Conservation (phyloP, 2,888 invertebrate species). For the Branchellion lobata region DNA sequence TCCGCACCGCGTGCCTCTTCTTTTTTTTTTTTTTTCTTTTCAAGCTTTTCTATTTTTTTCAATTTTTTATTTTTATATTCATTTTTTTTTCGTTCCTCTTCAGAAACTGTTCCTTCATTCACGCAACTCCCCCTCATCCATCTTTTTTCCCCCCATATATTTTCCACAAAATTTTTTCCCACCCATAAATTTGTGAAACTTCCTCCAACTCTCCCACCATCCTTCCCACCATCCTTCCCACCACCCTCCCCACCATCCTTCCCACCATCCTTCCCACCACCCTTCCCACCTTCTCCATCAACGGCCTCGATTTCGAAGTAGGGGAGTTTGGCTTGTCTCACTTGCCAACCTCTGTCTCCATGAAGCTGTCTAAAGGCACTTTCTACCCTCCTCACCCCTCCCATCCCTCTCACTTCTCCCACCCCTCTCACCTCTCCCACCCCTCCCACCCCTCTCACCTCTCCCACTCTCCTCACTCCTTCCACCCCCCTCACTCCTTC, state of each 20-base stretch:
- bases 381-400: background rate
- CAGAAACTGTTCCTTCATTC: background rate
- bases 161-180: too few species aligned
- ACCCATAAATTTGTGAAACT: too few species aligned
- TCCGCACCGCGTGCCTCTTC: too few species aligned
- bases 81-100: background rate
- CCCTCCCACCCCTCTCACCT: too few species aligned
- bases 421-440: too few species aligned
- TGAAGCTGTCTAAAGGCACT: background rate
- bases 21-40: too few species aligned
- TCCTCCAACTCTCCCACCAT: too few species aligned
- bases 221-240: background rate
- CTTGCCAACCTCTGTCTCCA: background rate
- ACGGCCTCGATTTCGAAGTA: conserved; percentile 1
- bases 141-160: background rate
- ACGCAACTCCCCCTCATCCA: background rate
- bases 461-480: too few species aligned
- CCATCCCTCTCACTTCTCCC: too few species aligned
- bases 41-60: background rate
- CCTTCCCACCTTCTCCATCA: background rate
- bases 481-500: too few species aligned
- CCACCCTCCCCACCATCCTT: background rate
- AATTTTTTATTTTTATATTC: background rate
- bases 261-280: background rate
- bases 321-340: conserved; percentile 1